A percentile compares a stretch with the other conserved stretches of the same genome.
These are phyloP conservation scores for Typhlomys cinereus DNA, from an alignment of 2,113 vertebrate genomes.

Conservation along the genomic window DNA sequence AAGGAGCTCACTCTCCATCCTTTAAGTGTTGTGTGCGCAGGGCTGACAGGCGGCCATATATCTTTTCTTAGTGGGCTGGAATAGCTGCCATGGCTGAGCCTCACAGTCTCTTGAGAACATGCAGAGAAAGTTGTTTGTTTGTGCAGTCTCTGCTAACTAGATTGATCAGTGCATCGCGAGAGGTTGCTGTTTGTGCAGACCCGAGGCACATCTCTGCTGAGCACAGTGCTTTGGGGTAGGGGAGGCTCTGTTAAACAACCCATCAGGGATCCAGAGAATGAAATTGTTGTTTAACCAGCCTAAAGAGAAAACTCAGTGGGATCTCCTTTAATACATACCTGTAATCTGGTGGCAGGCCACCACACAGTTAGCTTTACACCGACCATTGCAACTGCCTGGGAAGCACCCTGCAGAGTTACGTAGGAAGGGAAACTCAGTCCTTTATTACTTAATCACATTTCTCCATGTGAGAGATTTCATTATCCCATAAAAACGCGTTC, in stretches of 20 bases:
- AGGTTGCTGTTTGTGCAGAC: neutral
- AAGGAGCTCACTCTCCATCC: conserved; percentile 42
- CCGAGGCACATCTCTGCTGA: neutral
- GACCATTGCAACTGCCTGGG: conserved; percentile 25
- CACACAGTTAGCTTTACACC: conserved; percentile 52
- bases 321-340: conserved; percentile 69
- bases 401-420: conserved; percentile 70
- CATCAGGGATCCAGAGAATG: conserved; percentile 52
- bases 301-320: conserved; percentile 69
- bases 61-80: conserved; percentile 43
- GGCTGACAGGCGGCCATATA: conserved; percentile 35
- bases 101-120: accelerated
- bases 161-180: neutral
- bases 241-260: conserved; percentile 16
- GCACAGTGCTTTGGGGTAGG: neutral
- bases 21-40: conserved; percentile 40
- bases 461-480: conserved; percentile 73
- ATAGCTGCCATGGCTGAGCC: conserved; percentile 25
- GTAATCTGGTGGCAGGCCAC: conserved; percentile 64
- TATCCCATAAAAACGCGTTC: conserved; percentile 79
- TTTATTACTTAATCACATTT: conserved; percentile 81
- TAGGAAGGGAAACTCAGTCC: conserved; percentile 67
- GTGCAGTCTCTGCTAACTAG: conserved; percentile 43
- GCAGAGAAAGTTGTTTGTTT: conserved; percentile 8
- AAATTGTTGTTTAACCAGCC: conserved; percentile 63